A percentile compares a stretch with the other conserved stretches of the same genome.
Evolutionary conservation across 2,797 vertebrate species (phyloP).

Genomic region (Mormyrus proboscirostris): DNA sequence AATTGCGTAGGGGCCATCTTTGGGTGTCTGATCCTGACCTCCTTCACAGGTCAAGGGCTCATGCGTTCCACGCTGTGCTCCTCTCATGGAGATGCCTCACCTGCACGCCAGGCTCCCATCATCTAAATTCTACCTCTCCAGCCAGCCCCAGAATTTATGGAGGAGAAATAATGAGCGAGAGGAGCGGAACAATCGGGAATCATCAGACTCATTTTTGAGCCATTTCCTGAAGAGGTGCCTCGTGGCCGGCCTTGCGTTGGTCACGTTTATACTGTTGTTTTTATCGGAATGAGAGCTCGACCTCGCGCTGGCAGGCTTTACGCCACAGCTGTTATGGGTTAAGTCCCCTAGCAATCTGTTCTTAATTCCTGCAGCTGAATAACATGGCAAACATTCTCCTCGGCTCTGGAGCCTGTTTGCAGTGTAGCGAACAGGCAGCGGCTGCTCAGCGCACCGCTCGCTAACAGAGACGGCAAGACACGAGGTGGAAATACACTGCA

Average conservation of each 20-base stretch:
- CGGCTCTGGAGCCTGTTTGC: conserved; percentile 14
- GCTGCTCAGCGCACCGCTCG: conserved; percentile 35
- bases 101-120: conserved; percentile 41
- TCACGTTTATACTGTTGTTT: conserved; percentile 13
- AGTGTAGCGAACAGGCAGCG: conserved; percentile 13
- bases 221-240: neutral
- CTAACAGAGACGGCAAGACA: conserved; percentile 30
- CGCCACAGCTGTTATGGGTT: conserved; percentile 19
- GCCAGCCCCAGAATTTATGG: conserved; percentile 33
- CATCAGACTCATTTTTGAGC: neutral
- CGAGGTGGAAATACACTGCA: neutral
- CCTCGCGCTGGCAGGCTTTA: neutral
- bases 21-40: conserved; percentile 33
- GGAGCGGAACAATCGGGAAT: neutral
- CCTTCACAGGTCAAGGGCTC: conserved; percentile 37
- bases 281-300: neutral
- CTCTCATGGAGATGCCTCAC: conserved; percentile 46
- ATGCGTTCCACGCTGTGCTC: conserved; percentile 33
- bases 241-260: neutral
- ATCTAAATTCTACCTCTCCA: conserved; percentile 12
- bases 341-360: conserved; percentile 23
- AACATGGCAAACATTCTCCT: conserved; percentile 16
- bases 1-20: neutral
- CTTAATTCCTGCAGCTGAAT: conserved; percentile 31
- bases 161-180: neutral